phyloP scores from a whole-genome alignment of 1,140 invertebrate genomes.

The Vanessa atalanta region DNA sequence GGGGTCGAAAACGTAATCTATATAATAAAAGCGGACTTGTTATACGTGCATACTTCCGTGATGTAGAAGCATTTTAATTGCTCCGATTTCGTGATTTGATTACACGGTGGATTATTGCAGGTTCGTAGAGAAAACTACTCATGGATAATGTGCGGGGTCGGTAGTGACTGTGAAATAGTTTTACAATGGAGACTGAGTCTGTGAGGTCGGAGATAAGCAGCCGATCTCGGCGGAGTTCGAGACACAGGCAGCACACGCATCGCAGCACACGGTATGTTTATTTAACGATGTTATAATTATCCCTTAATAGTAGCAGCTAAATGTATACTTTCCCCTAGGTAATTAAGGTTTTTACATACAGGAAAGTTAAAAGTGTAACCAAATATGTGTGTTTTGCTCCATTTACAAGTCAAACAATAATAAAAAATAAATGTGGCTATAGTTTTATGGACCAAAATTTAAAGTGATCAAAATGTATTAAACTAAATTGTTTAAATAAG shows the following conservation, averaged over 20 bases:
- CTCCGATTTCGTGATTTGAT: slow-evolving; percentile 61
- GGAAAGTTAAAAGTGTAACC: too few relatives aligned
- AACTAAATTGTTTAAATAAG: background rate
- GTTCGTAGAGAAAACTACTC: slow-evolving; percentile 52
- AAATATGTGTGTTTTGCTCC: too few relatives aligned
- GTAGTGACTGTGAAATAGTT: slow-evolving; percentile 42
- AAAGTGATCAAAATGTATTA: too few relatives aligned
- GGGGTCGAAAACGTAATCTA: background rate
- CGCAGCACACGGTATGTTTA: slow-evolving; percentile 81
- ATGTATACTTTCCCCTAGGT: background rate
- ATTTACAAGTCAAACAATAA: too few relatives aligned
- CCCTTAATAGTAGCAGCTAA: background rate
- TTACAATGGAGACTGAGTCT: slow-evolving; percentile 83
- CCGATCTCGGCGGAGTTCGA: slow-evolving; percentile 82
- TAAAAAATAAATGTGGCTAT: too few relatives aligned
- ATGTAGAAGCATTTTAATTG: slow-evolving; percentile 71
- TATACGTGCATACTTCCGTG: slow-evolving; percentile 55
- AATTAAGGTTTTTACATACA: background rate
- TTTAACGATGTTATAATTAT: slow-evolving; percentile 35
- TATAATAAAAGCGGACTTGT: slow-evolving; percentile 42
- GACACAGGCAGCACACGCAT: slow-evolving; percentile 82
- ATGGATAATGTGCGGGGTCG: slow-evolving; percentile 58
- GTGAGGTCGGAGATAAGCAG: slow-evolving; percentile 84
- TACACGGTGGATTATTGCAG: slow-evolving; percentile 65
- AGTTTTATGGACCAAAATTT: too few relatives aligned